phyloP scores from a whole-genome alignment of 53 echinoderm and acorn worm genomes.

The Zoroaster sp. region DNA sequence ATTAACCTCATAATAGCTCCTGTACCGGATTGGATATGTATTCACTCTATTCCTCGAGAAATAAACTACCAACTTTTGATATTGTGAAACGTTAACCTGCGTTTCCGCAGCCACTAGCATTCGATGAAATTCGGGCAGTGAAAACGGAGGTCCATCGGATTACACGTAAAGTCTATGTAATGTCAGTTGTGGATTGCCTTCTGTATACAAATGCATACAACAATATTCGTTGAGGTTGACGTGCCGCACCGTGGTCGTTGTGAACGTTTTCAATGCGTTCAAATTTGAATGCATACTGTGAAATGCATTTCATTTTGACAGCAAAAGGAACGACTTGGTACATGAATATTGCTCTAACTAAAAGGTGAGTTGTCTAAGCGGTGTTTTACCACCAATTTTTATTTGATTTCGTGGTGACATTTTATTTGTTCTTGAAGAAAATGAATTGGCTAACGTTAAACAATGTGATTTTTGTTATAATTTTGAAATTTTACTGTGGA shows the following conservation, averaged over 20 bases:
- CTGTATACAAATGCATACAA: neutral
- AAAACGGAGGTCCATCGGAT: neutral
- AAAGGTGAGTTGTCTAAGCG: neutral
- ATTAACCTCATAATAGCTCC: slow-evolving; percentile 1
- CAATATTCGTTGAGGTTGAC: neutral
- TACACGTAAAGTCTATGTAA: neutral
- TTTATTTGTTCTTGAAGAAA: too few species aligned
- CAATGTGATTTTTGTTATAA: neutral
- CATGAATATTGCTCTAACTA: slow-evolving; percentile 11
- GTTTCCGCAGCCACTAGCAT: neutral
- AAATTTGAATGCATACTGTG: slow-evolving; percentile 40
- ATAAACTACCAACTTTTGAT: slow-evolving; percentile 30
- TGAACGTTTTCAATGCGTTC: slow-evolving; percentile 6
- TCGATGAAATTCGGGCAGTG: neutral
- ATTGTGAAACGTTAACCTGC: neutral
- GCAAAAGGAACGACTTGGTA: neutral
- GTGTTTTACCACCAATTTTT: neutral
- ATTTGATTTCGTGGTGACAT: neutral
- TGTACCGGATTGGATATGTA: slow-evolving; percentile 39
- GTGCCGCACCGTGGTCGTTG: slow-evolving; percentile 9
- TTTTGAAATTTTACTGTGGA: neutral
- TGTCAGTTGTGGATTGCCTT: neutral
- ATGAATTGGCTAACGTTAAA: neutral
- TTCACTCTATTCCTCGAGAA: slow-evolving; percentile 28
- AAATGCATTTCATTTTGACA: slow-evolving; percentile 33